Evolutionary conservation across 1,140 invertebrate genomes (phyloP).

Genomic region (Psix sp.): DNA sequence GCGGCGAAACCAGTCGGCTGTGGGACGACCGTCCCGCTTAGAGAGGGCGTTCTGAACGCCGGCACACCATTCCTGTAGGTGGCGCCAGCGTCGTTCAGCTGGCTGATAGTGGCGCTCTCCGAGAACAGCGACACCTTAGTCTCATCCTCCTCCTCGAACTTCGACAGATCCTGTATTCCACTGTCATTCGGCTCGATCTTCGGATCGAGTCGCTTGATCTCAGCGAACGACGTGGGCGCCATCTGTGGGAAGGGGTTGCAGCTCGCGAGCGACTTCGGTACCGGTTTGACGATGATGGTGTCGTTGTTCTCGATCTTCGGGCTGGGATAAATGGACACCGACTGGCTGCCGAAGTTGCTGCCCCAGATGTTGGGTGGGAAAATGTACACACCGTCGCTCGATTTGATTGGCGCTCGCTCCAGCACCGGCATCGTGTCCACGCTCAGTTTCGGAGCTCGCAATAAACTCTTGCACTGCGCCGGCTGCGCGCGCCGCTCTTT

Average conservation of each 20-base stretch:
- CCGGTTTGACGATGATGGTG: slow-evolving; percentile 32
- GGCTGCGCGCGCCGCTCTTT: not conserved
- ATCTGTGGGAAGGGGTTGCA: slow-evolving; percentile 12
- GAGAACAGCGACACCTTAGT: not conserved
- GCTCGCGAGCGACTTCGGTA: slow-evolving; percentile 7
- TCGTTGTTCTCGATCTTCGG: slow-evolving; percentile 2
- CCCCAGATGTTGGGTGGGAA: not conserved
- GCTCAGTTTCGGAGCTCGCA: slow-evolving; percentile 65
- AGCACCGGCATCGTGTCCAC: slow-evolving; percentile 38
- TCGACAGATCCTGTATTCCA: slow-evolving; percentile 18
- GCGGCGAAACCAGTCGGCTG: slow-evolving; percentile 14
- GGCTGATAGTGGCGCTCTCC: not conserved
- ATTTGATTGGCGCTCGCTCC: slow-evolving; percentile 10
- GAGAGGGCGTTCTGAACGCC: slow-evolving; percentile 2
- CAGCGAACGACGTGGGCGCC: slow-evolving; percentile 15
- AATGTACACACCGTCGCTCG: slow-evolving; percentile 21
- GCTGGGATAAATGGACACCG: slow-evolving; percentile 4
- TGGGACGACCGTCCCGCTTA: slow-evolving; percentile 15
- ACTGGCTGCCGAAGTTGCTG: not conserved
- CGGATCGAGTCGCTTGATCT: slow-evolving; percentile 28
- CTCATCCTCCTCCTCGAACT: slow-evolving; percentile 2
- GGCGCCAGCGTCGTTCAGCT: slow-evolving; percentile 5
- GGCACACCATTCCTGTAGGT: not conserved
- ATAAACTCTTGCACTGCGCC: slow-evolving; percentile 18
- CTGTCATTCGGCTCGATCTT: slow-evolving; percentile 31